A percentile compares a stretch with the other conserved stretches of the same genome.
Evolutionary conservation across 2,113 vertebrate species (phyloP).

Genomic region (Coryphaenoides rupestris): DNA sequence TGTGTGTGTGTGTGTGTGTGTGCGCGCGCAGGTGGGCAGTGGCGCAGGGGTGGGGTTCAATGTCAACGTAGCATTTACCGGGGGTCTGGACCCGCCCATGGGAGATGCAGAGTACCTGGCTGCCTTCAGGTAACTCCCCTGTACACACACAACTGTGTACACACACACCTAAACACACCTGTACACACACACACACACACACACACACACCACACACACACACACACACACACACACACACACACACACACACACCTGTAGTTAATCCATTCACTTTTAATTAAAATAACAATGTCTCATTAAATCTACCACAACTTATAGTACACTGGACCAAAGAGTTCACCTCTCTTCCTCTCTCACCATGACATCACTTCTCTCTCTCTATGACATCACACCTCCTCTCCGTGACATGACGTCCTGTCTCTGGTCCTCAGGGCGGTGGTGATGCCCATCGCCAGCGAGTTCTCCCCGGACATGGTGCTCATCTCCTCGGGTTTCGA

Average conservation of each 20-base stretch:
- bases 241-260: conserved; percentile 5
- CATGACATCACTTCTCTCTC: too few relatives aligned
- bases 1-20: neutral
- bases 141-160: neutral
- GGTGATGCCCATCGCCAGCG: conserved; percentile 93
- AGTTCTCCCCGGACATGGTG: conserved; percentile 92
- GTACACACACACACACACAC: conserved; percentile 2
- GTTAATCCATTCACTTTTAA: neutral
- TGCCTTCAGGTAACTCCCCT: conserved; percentile 85
- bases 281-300: too few relatives aligned
- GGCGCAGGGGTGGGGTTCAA: conserved; percentile 91
- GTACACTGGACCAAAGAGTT: too few relatives aligned
- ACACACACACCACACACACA: neutral
- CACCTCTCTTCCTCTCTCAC: too few relatives aligned
- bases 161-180: conserved; percentile 1
- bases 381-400: too few relatives aligned
- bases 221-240: neutral
- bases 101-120: conserved; percentile 89
- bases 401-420: neutral
- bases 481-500: conserved; percentile 94
- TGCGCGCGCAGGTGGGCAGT: conserved; percentile 81
- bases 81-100: conserved; percentile 93
- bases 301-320: too few relatives aligned
- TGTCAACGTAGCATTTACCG: conserved; percentile 93
- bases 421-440: conserved; percentile 75